phyloP scores from a whole-genome alignment of 2,797 vertebrate genomes.

The Pogoniulus pusillus region DNA sequence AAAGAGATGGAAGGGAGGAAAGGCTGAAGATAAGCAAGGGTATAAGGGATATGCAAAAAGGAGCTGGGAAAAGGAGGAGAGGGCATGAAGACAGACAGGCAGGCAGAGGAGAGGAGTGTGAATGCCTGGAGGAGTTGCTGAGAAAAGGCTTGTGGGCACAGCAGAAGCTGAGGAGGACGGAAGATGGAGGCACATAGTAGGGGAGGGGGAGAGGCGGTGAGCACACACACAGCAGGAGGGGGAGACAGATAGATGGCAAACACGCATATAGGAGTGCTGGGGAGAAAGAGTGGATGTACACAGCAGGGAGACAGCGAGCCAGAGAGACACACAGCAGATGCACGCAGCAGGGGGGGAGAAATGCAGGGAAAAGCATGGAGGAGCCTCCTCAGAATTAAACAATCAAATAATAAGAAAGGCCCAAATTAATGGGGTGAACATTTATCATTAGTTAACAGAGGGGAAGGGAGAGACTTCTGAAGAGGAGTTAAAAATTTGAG shows the following conservation, averaged over 20 bases:
- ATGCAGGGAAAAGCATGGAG: conserved; percentile 23
- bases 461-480: conserved; percentile 8
- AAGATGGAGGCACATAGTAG: conserved; percentile 1
- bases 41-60: background rate
- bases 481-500: conserved; percentile 16
- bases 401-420: conserved; percentile 27
- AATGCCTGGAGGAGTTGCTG: conserved; percentile 8
- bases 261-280: conserved; percentile 32
- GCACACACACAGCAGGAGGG: conserved; percentile 41
- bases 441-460: conserved; percentile 37
- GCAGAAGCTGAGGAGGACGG: conserved; percentile 13
- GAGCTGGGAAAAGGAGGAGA: background rate
- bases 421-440: background rate
- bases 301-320: conserved; percentile 47
- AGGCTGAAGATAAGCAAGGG: conserved; percentile 14
- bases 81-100: background rate
- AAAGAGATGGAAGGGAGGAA: conserved; percentile 18
- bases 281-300: conserved; percentile 48
- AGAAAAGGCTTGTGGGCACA: conserved; percentile 4
- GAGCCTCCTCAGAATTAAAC: conserved; percentile 12
- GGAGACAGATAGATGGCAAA: conserved; percentile 40
- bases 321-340: conserved; percentile 70
- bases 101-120: background rate
- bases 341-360: conserved; percentile 56
- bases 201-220: conserved; percentile 36